These are phyloP conservation scores for Notothenia rossii DNA, from an alignment of 2,113 vertebrate species.

Conservation along the genomic window DNA sequence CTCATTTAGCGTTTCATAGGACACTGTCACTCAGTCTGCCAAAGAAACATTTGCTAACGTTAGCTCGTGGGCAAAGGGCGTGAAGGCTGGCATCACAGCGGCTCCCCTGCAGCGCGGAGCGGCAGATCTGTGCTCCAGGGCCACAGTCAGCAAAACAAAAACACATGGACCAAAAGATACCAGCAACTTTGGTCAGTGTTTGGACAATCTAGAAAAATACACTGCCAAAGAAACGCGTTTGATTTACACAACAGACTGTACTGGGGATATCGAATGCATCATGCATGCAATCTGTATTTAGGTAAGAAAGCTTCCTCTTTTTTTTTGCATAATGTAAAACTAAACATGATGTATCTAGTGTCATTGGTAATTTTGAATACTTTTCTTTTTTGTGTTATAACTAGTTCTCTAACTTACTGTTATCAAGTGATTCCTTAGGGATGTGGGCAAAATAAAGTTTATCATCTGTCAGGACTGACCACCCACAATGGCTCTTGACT, in stretches of 20 bases:
- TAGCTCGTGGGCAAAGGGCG: slow-evolving; percentile 80
- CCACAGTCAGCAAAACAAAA: slow-evolving; percentile 47
- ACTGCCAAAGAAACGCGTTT: not conserved
- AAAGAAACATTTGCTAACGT: slow-evolving; percentile 59
- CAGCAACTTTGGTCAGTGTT: not conserved
- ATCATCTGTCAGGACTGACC: not conserved
- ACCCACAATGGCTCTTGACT: not conserved
- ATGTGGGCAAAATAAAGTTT: not conserved
- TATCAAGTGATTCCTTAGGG: not conserved
- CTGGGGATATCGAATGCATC: not conserved
- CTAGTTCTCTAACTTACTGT: slow-evolving; percentile 1
- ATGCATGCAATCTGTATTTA: not conserved
- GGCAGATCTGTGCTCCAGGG: slow-evolving; percentile 19
- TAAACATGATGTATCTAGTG: not conserved
- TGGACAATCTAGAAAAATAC: slow-evolving; percentile 3
- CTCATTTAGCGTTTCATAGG: not conserved
- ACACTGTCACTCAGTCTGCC: slow-evolving; percentile 28
- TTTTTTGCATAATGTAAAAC: not conserved
- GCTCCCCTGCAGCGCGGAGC: slow-evolving; percentile 42
- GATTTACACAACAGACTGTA: not conserved
- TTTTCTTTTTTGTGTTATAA: not conserved
- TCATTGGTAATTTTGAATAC: not conserved
- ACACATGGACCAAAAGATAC: slow-evolving; percentile 25
- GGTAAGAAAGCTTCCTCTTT: not conserved
- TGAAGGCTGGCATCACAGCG: slow-evolving; percentile 65